Evolutionary conservation across 2,797 vertebrate species (phyloP).

Genomic region (Siniperca scherzeri): DNA sequence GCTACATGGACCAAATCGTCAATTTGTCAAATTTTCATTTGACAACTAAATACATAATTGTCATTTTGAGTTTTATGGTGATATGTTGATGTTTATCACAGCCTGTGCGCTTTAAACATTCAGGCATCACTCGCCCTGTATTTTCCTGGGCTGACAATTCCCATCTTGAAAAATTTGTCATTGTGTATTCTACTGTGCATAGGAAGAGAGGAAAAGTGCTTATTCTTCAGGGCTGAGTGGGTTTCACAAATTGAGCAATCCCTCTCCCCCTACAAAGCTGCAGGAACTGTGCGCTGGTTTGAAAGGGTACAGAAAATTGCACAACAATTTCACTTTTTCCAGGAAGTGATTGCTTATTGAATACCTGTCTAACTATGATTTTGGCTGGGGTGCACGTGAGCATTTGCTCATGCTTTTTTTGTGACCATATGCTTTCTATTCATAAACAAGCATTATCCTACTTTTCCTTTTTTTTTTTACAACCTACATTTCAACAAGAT

Average conservation of each 20-base stretch:
- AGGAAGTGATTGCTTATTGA: constrained; percentile 28
- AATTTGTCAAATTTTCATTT: neutral
- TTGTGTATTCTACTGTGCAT: constrained; percentile 34
- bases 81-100: constrained; percentile 7
- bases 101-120: constrained; percentile 3
- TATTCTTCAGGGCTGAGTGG: constrained; percentile 62
- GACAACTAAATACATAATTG: neutral
- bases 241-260: constrained; percentile 65
- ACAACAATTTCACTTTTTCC: constrained; percentile 23
- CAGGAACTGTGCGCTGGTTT: constrained; percentile 28
- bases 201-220: constrained; percentile 50
- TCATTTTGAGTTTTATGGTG: neutral
- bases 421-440: neutral
- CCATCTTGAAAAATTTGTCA: constrained; percentile 50
- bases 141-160: constrained; percentile 45
- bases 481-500: constrained; percentile 30
- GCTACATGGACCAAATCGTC: neutral
- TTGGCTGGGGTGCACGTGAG: neutral
- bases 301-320: constrained; percentile 49
- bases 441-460: neutral
- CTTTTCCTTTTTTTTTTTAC: neutral
- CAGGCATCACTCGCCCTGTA: constrained; percentile 9
- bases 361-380: neutral
- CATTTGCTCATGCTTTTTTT: neutral
- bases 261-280: constrained; percentile 41